Base-by-base conservation (phyloP, 2,888 invertebrate genomes). In the Drosophila gaucha region DNA sequence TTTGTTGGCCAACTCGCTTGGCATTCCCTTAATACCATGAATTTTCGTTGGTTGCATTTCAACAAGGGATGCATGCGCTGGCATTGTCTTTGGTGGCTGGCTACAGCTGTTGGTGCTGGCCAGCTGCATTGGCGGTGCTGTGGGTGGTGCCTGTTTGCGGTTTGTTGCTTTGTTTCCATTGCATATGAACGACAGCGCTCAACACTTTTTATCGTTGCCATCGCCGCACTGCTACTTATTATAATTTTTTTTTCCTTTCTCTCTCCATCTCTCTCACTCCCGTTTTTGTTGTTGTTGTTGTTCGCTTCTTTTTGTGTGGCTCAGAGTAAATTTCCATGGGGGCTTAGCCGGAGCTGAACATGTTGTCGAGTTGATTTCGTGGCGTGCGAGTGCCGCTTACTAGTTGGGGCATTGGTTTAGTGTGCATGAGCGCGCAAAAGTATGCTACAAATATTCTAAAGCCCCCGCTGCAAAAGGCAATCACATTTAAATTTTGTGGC, bases 1-100 rank as follows among this genome's bases (percentile, higher is more conserved):
- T 57, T 49, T 71, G 78, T 65, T 86, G 86, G 55, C 67, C 82
- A 80, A 50, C 80, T 80, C 73, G 75, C 75, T 75, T 76, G 82
- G 84, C 80, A 86, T 82, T 85, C 82, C 85, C 87, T 74, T 78
- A 87, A 87, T 84, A 67, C 86, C 79, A 82, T 77, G 87, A 59
- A 85, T 87, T 87, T 83, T 85, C 83, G 82, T 85, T 70, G 83
- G 74, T 70, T 79, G 75, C 87, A 82, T 72, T 85, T 74, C 83
- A 68, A 66, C 75, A 70, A 66, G 73, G 86, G 63, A 75, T 60
- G 55, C 64, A 66, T 51, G 50, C 57, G 66, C 67, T 58, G 58
- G 39, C 57, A 71, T 75, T 74, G 74, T 75, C 76, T 74, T 74
- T 67, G 71, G 54, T 55, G 62, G 64, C 50, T 55, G 62, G 64